phyloP scores from a whole-genome alignment of 2,113 vertebrate genomes.

The Anarhynchus alexandrinus region DNA sequence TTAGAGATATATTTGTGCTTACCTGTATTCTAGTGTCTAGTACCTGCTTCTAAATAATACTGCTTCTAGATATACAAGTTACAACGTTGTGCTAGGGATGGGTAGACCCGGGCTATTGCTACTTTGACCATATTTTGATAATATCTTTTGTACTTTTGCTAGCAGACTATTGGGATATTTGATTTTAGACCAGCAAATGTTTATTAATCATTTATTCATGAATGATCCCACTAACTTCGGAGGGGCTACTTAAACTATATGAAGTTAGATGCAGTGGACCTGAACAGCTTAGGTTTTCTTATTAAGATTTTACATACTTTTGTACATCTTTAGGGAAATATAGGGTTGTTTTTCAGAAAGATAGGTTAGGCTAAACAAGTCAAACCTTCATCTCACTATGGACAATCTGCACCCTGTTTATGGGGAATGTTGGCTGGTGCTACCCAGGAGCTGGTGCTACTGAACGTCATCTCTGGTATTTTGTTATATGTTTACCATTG shows the following conservation, averaged over 20 bases:
- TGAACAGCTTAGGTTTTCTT: background rate
- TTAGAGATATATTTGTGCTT: background rate
- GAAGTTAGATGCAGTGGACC: background rate
- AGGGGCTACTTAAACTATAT: background rate
- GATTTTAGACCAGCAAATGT: background rate
- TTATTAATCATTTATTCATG: background rate
- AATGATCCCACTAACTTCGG: background rate
- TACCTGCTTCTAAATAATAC: background rate
- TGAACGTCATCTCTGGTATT: background rate
- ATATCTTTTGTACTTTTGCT: background rate
- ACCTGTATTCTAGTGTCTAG: background rate
- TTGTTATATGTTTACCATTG: background rate
- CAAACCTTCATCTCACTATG: background rate
- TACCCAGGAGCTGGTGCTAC: background rate
- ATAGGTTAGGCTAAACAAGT: background rate
- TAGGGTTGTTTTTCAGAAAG: background rate
- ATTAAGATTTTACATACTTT: background rate
- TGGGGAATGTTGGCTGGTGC: background rate
- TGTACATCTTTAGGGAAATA: background rate
- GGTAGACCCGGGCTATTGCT: background rate
- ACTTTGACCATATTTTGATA: background rate
- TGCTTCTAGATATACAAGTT: background rate
- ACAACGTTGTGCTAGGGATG: background rate
- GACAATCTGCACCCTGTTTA: background rate
- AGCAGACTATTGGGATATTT: background rate